These are phyloP conservation scores for Petrocephalus microphthalmus DNA, from an alignment of 2,113 vertebrate species.

Conservation along the genomic window DNA sequence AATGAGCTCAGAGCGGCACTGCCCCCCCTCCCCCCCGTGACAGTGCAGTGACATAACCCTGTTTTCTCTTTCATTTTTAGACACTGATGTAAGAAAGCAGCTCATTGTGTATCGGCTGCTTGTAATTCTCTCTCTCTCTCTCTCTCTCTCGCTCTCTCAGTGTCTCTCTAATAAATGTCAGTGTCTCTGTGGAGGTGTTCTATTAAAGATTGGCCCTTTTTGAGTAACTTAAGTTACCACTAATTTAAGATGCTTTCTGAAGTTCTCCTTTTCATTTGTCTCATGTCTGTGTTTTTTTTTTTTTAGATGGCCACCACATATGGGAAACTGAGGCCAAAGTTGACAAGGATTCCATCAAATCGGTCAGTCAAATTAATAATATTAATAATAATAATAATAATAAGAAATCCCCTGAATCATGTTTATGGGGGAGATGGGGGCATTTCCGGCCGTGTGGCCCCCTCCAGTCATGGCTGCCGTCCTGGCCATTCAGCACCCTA, in stretches of 20 bases:
- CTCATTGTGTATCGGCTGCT: neutral
- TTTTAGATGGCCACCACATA: slow-evolving; percentile 89
- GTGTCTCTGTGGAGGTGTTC: neutral
- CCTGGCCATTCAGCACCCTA: neutral
- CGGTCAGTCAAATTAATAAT: slow-evolving; percentile 62
- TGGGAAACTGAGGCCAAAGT: slow-evolving; percentile 95
- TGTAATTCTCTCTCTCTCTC: neutral
- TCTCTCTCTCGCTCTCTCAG: neutral
- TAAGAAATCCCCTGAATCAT: neutral
- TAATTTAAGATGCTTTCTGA: neutral
- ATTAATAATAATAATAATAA: neutral
- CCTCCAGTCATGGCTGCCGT: neutral
- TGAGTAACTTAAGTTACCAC: neutral
- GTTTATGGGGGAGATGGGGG: neutral
- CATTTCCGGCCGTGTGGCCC: neutral
- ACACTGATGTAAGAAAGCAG: neutral
- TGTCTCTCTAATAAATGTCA: neutral
- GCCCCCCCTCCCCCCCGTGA: neutral
- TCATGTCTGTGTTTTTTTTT: slow-evolving; percentile 23
- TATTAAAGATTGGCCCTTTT: neutral
- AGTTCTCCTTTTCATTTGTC: neutral
- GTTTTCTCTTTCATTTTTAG: slow-evolving; percentile 33
- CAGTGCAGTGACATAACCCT: neutral
- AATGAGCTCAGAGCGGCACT: slow-evolving; percentile 4
- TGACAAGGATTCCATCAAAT: slow-evolving; percentile 80